A percentile compares a stretch with the other conserved stretches of the same genome.
Evolutionary conservation across 2,113 vertebrate genomes (phyloP).

Genomic region (Genyomyrus donnyi): DNA sequence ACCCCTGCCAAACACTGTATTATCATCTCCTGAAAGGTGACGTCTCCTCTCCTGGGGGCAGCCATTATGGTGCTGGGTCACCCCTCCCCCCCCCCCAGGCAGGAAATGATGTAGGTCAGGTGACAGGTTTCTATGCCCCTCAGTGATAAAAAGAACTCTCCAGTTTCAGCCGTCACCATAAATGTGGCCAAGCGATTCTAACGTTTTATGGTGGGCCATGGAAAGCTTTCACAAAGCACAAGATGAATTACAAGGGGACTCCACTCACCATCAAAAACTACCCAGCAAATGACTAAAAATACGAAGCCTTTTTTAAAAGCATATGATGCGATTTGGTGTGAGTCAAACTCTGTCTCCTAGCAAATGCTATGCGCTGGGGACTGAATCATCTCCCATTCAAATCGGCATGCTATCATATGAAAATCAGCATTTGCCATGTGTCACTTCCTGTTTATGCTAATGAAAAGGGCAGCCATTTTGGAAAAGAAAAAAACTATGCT

Average conservation of each 20-base stretch:
- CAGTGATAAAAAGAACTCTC: not conserved
- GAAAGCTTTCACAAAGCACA: not conserved
- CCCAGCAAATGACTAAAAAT: not conserved
- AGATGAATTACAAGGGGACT: not conserved
- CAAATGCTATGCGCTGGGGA: not conserved
- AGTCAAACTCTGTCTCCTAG: not conserved
- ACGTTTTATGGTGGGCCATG: not conserved
- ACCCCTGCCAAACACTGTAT: not conserved
- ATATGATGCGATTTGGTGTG: not conserved
- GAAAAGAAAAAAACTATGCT: not conserved
- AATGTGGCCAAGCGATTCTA: not conserved
- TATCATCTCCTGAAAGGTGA: not conserved
- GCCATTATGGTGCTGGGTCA: not conserved
- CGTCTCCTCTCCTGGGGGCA: not conserved
- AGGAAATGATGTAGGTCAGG: not conserved
- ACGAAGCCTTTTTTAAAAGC: not conserved
- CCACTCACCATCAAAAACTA: not conserved
- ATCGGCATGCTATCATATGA: not conserved
- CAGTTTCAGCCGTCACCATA: not conserved
- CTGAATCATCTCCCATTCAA: not conserved
- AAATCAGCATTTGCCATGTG: too few relatives aligned
- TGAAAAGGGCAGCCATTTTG: not conserved
- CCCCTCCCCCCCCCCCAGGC: not conserved
- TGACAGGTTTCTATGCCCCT: not conserved
- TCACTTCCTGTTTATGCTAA: not conserved